phyloP scores from a whole-genome alignment of 2,797 vertebrate genomes.

The Limnodromus scolopaceus region DNA sequence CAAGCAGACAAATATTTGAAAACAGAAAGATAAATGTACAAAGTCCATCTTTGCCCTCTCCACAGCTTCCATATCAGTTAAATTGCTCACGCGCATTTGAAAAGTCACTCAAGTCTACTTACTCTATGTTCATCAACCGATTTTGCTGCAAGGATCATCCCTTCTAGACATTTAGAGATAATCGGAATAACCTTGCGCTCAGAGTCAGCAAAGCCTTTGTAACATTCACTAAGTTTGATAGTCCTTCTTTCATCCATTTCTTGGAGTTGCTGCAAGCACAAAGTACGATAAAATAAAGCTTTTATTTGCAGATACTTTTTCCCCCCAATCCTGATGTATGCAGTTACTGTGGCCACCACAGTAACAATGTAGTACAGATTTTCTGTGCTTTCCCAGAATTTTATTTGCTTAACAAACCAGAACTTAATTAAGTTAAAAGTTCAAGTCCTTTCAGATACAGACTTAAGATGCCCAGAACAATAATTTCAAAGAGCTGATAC shows the following conservation, averaged over 20 bases:
- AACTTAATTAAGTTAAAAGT: background rate
- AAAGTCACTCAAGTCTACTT: slow-evolving; percentile 53
- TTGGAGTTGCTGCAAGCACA: slow-evolving; percentile 89
- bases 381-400: background rate
- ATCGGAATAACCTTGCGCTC: slow-evolving; percentile 96
- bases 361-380: background rate
- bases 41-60: background rate
- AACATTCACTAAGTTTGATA: slow-evolving; percentile 94
- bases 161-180: slow-evolving; percentile 96
- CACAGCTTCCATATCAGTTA: background rate
- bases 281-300: background rate
- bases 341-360: background rate
- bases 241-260: slow-evolving; percentile 97
- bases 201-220: slow-evolving; percentile 93
- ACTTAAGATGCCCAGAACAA: background rate
- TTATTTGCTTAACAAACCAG: background rate
- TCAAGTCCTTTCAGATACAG: background rate
- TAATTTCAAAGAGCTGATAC: background rate
- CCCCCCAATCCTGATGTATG: fast-evolving
- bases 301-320: background rate
- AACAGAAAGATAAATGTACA: background rate
- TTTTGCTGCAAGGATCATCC: slow-evolving; percentile 96
- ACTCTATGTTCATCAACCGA: slow-evolving; percentile 93
- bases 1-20: background rate
- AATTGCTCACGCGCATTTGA: background rate